These are phyloP conservation scores for Xenotilapia flavipinnis DNA, from an alignment of 2,113 vertebrate genomes.

Conservation along the genomic window DNA sequence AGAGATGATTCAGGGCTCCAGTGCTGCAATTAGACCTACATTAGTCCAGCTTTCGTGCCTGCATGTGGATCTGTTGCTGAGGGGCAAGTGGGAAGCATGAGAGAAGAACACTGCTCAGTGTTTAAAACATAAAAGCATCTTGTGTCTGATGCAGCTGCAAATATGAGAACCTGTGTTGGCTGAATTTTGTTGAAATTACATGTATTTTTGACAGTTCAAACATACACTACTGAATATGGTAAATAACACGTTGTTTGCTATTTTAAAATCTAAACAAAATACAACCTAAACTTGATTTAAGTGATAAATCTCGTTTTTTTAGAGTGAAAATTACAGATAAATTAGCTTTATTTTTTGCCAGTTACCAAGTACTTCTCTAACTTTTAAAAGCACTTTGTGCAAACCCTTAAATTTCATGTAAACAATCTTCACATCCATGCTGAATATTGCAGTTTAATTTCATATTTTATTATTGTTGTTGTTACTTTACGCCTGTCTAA, in stretches of 20 bases:
- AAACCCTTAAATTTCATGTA: neutral
- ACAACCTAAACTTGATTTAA: neutral
- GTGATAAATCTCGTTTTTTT: neutral
- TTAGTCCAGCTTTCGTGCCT: conserved; percentile 29
- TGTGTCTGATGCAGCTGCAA: neutral
- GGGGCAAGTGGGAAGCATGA: neutral
- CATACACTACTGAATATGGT: neutral
- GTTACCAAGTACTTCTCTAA: neutral
- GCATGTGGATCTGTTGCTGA: neutral
- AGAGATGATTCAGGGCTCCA: conserved; percentile 51
- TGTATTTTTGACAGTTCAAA: neutral
- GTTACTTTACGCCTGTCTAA: neutral
- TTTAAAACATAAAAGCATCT: neutral
- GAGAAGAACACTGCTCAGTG: neutral
- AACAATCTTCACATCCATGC: neutral
- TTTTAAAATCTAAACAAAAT: neutral
- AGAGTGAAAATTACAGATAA: neutral
- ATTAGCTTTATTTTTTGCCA: neutral
- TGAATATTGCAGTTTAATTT: neutral
- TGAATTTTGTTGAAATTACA: neutral
- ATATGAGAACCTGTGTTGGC: neutral
- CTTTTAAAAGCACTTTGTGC: neutral
- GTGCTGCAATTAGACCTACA: conserved; percentile 55
- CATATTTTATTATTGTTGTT: neutral
- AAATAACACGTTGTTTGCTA: neutral